phyloP scores from a whole-genome alignment of 2,888 invertebrate genomes.

The Carterocephalus palaemon region DNA sequence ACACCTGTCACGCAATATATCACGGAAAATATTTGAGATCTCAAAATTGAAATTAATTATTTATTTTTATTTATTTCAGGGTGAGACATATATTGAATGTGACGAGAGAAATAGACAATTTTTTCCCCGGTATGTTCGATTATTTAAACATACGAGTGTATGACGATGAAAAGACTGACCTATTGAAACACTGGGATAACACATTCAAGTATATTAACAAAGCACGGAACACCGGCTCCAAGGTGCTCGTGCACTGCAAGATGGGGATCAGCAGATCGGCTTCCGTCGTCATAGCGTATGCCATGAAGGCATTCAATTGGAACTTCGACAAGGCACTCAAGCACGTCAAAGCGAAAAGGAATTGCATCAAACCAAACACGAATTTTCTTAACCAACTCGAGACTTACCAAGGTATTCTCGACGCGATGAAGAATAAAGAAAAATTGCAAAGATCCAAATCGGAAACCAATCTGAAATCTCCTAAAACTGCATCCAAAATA shows the following conservation, averaged over 20 bases:
- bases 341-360: slow-evolving; percentile 93
- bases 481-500: slow-evolving; percentile 75
- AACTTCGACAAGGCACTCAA: slow-evolving; percentile 92
- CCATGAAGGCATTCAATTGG: slow-evolving; percentile 99
- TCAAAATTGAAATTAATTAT: slow-evolving; percentile 16
- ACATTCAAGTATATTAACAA: slow-evolving; percentile 97
- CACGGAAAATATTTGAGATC: too few relatives aligned
- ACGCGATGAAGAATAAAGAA: slow-evolving; percentile 97
- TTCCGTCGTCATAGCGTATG: slow-evolving; percentile 98
- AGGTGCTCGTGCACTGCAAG: slow-evolving; percentile 98
- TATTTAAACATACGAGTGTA: slow-evolving; percentile 98
- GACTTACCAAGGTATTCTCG: slow-evolving; percentile 96
- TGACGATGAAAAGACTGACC: slow-evolving; percentile 97
- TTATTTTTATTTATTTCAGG: slow-evolving; percentile 76
- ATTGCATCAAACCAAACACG: slow-evolving; percentile 96
- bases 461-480: slow-evolving; percentile 91
- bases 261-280: slow-evolving; percentile 99
- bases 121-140: slow-evolving; percentile 97
- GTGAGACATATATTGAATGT: slow-evolving; percentile 98
- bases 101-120: slow-evolving; percentile 99
- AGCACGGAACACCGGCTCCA: slow-evolving; percentile 93
- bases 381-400: slow-evolving; percentile 96
- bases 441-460: slow-evolving; percentile 95
- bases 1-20: too few relatives aligned
- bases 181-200: slow-evolving; percentile 98